Percentiles rank a stretch among this genome's conserved stretches.
These are phyloP conservation scores for Tauraco erythrolophus DNA, from an alignment of 2,113 vertebrate genomes.

Conservation along the genomic window DNA sequence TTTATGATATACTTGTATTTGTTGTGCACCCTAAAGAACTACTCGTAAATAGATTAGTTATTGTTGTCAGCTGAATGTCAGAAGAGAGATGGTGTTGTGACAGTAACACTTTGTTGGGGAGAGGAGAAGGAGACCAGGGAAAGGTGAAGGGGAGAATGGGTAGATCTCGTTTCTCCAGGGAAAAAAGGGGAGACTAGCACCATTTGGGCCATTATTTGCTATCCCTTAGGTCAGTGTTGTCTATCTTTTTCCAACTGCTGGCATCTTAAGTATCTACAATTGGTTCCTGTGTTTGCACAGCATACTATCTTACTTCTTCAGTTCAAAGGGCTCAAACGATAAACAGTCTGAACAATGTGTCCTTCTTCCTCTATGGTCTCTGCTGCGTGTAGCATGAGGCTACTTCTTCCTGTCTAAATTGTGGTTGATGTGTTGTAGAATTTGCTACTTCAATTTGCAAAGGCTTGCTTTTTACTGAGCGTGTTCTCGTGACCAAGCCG, in stretches of 20 bases:
- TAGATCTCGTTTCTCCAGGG: background rate
- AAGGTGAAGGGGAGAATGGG: background rate
- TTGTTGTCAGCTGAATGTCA: background rate
- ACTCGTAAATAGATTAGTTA: background rate
- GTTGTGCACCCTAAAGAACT: background rate
- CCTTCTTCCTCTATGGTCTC: background rate
- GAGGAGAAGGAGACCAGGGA: background rate
- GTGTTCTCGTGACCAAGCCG: background rate
- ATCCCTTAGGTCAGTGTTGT: background rate
- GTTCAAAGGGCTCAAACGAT: slow-evolving; percentile 36
- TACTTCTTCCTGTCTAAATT: slow-evolving; percentile 27
- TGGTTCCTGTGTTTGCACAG: background rate
- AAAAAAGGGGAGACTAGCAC: background rate
- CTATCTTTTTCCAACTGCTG: background rate
- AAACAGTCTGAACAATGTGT: slow-evolving; percentile 29
- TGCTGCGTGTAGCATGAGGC: background rate
- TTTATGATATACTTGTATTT: background rate
- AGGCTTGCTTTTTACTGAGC: background rate
- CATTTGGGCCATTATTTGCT: background rate
- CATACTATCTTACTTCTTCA: background rate
- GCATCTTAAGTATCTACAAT: slow-evolving; percentile 19
- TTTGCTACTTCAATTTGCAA: background rate
- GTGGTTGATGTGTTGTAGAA: background rate
- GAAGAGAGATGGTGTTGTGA: background rate
- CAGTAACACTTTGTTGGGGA: background rate